Percentiles rank a stretch among this genome's conserved stretches.
Conservation (phyloP, 23 tunicate genomes). For the Trididemnum miniatum region DNA sequence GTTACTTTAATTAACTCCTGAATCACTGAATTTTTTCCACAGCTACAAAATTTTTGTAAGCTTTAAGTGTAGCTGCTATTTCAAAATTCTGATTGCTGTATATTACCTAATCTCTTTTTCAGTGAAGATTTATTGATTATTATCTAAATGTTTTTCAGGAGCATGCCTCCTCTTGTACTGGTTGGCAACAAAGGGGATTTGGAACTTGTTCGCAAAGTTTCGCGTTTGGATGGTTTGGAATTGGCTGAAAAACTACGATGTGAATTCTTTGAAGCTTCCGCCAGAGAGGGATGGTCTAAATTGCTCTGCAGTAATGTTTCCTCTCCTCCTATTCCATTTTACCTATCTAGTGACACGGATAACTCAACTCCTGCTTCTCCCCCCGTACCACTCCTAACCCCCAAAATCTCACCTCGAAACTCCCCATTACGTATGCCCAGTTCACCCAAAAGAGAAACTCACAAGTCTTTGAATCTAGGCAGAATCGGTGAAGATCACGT, state of each 20-base stretch:
- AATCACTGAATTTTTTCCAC: no score
- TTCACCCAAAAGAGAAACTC: neutral
- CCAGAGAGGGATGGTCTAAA: conserved; percentile 91
- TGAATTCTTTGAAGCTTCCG: conserved; percentile 83
- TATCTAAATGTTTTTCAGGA: conserved; percentile 39
- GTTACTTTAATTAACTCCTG: no score
- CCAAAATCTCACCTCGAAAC: neutral
- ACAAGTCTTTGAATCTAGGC: neutral
- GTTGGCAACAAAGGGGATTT: conserved; percentile 97
- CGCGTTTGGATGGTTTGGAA: conserved; percentile 59
- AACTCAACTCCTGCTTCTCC: no score
- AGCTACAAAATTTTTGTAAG: no score
- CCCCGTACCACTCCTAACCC: neutral
- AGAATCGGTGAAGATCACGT: conserved; percentile 6
- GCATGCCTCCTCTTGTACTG: conserved; percentile 66
- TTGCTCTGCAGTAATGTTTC: neutral
- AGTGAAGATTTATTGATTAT: neutral
- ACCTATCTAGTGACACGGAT: conserved; percentile 5
- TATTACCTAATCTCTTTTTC: no score
- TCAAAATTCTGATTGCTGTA: no score
- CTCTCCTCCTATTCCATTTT: neutral
- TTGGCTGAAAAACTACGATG: conserved; percentile 68
- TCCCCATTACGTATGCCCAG: neutral
- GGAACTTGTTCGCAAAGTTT: conserved; percentile 55
- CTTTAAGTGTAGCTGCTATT: no score